Evolutionary conservation across 2,888 invertebrate species (phyloP).

Genomic region (Drosophila melanocephala): DNA sequence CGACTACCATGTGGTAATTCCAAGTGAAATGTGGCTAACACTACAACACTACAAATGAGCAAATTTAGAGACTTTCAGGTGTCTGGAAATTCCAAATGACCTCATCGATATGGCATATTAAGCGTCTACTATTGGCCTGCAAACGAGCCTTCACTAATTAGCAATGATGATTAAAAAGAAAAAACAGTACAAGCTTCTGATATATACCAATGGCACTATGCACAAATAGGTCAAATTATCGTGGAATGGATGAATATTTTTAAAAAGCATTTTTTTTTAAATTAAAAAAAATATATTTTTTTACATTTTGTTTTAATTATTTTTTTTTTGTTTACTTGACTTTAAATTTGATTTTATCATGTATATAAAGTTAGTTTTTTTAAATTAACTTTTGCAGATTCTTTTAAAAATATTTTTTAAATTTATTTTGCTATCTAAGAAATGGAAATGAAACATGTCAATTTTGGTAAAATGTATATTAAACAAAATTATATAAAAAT

Average conservation of each 20-base stretch:
- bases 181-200: not conserved
- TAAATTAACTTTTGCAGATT: not conserved
- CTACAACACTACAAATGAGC: slow-evolving; percentile 29
- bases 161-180: not conserved
- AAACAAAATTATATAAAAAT: not conserved
- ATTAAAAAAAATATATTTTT: not conserved
- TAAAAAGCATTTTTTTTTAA: not conserved
- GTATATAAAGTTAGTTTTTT: not conserved
- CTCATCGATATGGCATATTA: not conserved
- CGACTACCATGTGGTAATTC: slow-evolving; percentile 40
- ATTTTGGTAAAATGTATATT: not conserved
- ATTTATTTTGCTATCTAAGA: not conserved
- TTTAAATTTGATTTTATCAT: not conserved
- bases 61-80: slow-evolving; percentile 25
- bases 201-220: not conserved
- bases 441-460: not conserved
- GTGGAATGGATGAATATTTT: not conserved
- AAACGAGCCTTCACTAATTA: slow-evolving; percentile 21
- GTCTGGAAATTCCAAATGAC: not conserved
- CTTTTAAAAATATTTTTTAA: not conserved
- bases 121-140: slow-evolving; percentile 4
- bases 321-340: not conserved
- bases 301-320: not conserved
- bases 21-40: slow-evolving; percentile 23
- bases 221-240: not conserved